Evolutionary conservation across 2,797 vertebrate species (phyloP), one percentile per base, ranked within the genome.

Genomic region (Salarias fasciatus): DNA sequence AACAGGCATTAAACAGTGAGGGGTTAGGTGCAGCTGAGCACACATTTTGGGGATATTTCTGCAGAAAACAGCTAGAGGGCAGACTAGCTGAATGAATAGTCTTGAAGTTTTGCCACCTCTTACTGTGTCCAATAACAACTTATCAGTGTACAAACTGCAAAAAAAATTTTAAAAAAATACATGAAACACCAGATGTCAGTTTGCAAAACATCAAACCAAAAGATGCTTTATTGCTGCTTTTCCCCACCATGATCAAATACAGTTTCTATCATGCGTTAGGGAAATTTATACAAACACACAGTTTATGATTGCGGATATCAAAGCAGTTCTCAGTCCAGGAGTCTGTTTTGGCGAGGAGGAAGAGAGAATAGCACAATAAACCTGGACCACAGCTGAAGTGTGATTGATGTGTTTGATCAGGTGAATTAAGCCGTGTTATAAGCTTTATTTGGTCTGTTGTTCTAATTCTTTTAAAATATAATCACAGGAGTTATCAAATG

Each of bases 21-120:
- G 1, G 30, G 24, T 50, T 41, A 28, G 30, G 35, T 28, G 60
- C n/a, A n/a, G n/a, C n/a, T n/a, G n/a, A n/a, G n/a, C n/a, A n/a
- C n/a, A n/a, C 4, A 11, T 7, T 10, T 12, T 0, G 24, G 13
- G 51, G 63, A 45, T 61, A 18, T 65, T 76, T 68, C 58, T 61
- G 2, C 12, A 10, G 6, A 31, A 42, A 56, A 40, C 84, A 86
- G 79, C 79, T 87, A 91, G 89, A 90, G 89, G 87, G 87, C 88
- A 89, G 72, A 70, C 31, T 64, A 57, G 53, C 40, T 76, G 77
- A 91, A 81, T 75, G 15, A 77, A 85, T 74, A 43, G 59, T 11
- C 5, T 37, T 1, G 49, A 66, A 49, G 31, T 46, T 57, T 54
- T 29, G 18, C 18, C 18, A 24, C 18, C 24, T 18, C 18, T 2